Evolutionary conservation across 2,888 invertebrate genomes (phyloP), one percentile per base, ranked within the genome.

Genomic region (Ochropleura plecta): DNA sequence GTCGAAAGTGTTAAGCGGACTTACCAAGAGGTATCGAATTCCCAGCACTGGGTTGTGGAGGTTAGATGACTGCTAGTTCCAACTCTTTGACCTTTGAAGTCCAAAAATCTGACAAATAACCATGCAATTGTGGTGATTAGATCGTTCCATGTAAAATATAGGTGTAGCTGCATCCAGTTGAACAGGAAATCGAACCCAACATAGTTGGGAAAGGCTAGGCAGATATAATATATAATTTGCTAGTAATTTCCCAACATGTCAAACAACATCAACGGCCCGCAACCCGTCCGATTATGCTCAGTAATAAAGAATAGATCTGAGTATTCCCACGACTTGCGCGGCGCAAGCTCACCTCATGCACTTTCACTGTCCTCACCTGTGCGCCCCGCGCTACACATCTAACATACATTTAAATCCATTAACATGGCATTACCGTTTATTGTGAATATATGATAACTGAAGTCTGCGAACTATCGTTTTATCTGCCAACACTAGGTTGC

Each of bases 291-390:
- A 64, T 68, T 64, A 75, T 42, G 55, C 72, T 76, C 20, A 63
- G 49, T 73, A 86, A 70, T 86, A 79, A 86, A 75, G 48, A 69
- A 57, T 73, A 64, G 64, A 67, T 64, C 57, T 67, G 74, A 20
- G 72, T 73, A 73, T 83, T 75, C 75, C 70, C 83, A 75, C 86
- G 57, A 40, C 8, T 30, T 40, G 86, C 46, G 46, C 20, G 40
- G 70, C 71, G 74, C 71, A 5, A 18, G 74, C 62, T 55, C 82
- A 70, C 40, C 63, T 64, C 68, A 18, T 59, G 16, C 79, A 86
- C 83, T 83, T 83, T 83, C 86, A 73, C 83, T 79, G 65, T 75
- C 79, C 60, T 70, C 79, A 63, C 72, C 79, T 75, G 86, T 57
- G 49, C 73, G 53, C 46, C 20, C 18, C 49, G 30, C 20, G 48